A percentile compares a stretch with the other conserved stretches of the same genome.
Conservation (phyloP, 2,113 vertebrate genomes). For the Oplegnathus fasciatus region DNA sequence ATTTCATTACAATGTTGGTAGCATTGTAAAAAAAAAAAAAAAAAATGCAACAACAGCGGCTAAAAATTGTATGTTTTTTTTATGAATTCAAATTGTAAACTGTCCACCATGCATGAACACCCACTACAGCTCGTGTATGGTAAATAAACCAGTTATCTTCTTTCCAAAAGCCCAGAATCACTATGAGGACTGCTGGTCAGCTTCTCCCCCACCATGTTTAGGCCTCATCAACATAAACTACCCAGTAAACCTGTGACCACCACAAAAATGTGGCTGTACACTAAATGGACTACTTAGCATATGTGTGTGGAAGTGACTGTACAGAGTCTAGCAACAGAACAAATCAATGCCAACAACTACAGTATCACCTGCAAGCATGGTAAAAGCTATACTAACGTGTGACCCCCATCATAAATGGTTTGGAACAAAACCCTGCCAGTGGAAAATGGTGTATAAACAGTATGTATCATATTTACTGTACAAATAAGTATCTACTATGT, state of each 20-base stretch:
- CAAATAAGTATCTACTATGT: constrained; percentile 30
- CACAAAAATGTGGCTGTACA: constrained; percentile 27
- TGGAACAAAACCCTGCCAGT: constrained; percentile 42
- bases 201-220: not conserved
- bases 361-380: constrained; percentile 5
- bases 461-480: constrained; percentile 20
- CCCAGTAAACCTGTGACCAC: constrained; percentile 38
- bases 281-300: constrained; percentile 1
- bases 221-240: constrained; percentile 18
- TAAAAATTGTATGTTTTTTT: not conserved
- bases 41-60: constrained; percentile 10
- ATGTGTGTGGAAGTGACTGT: constrained; percentile 31
- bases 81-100: constrained; percentile 40
- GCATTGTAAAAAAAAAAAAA: constrained; percentile 8
- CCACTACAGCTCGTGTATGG: constrained; percentile 35
- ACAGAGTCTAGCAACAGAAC: constrained; percentile 15
- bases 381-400: constrained; percentile 27
- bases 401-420: constrained; percentile 23
- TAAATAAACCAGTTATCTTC: constrained; percentile 22
- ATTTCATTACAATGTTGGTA: not conserved
- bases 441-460: constrained; percentile 35
- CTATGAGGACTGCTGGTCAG: not conserved
- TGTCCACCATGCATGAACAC: constrained; percentile 36
- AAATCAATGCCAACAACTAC: constrained; percentile 33
- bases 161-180: not conserved